Conservation (phyloP, 2,888 invertebrate genomes). For the Pocota personata region DNA sequence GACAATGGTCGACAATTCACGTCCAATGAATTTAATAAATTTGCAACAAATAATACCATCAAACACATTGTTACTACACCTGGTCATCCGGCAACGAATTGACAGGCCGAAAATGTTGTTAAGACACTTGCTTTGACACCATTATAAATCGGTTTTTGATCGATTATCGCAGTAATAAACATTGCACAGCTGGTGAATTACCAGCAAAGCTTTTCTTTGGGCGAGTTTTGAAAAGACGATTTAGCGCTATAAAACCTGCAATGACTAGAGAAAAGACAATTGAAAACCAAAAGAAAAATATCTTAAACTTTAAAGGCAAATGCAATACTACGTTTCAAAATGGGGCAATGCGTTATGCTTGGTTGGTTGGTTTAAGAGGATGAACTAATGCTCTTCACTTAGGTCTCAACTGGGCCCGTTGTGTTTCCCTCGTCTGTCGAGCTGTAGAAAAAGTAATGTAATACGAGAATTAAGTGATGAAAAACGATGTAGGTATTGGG, state of each 20-base stretch:
- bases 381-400: no score
- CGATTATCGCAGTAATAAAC: conserved; percentile 55
- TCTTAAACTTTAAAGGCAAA: conserved; percentile 48
- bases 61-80: conserved; percentile 63
- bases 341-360: no score
- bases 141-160: conserved; percentile 56
- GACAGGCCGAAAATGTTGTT: conserved; percentile 75
- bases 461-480: no score
- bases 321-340: conserved; percentile 23
- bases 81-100: conserved; percentile 74
- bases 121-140: conserved; percentile 59
- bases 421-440: no score
- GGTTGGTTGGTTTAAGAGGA: no score
- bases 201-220: conserved; percentile 64
- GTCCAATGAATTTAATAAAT: conserved; percentile 34
- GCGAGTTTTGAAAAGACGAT: conserved; percentile 46
- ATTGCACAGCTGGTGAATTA: conserved; percentile 58
- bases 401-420: no score
- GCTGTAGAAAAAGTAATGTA: no score
- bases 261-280: conserved; percentile 30
- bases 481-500: no score
- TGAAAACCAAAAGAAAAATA: conserved; percentile 31
- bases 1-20: conserved; percentile 64
- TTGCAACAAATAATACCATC: conserved; percentile 1
- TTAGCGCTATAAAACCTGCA: no score